Conservation (phyloP, 2,113 vertebrate species). For the Nyctereutes procyonoides region DNA sequence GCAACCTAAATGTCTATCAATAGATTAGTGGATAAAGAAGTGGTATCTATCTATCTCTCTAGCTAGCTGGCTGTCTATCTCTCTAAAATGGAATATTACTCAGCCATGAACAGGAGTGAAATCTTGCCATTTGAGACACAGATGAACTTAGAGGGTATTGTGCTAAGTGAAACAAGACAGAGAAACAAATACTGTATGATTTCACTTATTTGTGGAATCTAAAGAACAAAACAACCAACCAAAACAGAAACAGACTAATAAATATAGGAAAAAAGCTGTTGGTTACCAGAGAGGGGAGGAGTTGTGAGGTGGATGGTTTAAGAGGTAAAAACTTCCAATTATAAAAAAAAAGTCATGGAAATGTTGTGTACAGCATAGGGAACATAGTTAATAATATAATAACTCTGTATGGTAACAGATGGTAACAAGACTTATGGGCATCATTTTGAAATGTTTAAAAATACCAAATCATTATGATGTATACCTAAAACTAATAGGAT, state of each 20-base stretch:
- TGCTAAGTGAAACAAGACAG: not conserved
- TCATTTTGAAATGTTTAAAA: not conserved
- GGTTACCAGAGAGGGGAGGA: not conserved
- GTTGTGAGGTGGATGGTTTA: not conserved
- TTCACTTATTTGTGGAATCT: not conserved
- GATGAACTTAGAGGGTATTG: not conserved
- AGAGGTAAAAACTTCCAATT: not conserved
- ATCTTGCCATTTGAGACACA: not conserved
- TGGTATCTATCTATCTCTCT: not conserved
- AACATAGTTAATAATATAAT: not conserved
- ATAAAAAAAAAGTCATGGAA: not conserved
- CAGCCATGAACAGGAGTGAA: not conserved
- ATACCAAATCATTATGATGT: not conserved
- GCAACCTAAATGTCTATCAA: not conserved
- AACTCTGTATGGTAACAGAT: not conserved
- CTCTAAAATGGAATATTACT: not conserved
- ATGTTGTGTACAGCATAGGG: not conserved
- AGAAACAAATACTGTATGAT: not conserved
- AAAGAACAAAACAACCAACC: not conserved
- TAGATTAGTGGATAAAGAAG: not conserved
- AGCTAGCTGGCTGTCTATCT: not conserved
- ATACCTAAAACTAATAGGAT: not conserved
- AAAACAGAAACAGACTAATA: not conserved
- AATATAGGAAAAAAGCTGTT: not conserved
- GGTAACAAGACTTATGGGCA: not conserved